Percentiles rank a stretch among this genome's conserved stretches.
Conservation (phyloP, 2,113 vertebrate genomes). For the Greenwoodochromis staneri region DNA sequence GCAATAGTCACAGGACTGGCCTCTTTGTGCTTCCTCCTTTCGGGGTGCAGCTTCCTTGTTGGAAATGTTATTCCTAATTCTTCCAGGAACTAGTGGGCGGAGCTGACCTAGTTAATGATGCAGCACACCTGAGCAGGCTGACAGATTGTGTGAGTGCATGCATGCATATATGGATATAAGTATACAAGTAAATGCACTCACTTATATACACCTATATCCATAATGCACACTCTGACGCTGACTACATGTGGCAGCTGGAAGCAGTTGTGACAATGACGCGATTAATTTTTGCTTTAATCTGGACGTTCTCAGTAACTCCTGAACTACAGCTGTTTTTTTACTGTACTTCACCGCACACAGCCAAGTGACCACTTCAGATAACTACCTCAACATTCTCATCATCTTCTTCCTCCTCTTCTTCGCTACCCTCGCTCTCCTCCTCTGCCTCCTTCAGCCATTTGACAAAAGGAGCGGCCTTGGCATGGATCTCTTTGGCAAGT, state of each 20-base stretch:
- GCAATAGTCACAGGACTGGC: neutral
- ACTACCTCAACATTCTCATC: conserved; percentile 88
- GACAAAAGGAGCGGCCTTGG: conserved; percentile 94
- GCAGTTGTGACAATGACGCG: fast-evolving
- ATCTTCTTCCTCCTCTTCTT: conserved; percentile 79
- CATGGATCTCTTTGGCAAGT: conserved; percentile 97
- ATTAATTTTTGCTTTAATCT: fast-evolving
- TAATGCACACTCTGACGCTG: neutral
- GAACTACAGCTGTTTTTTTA: neutral
- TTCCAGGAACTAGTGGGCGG: neutral
- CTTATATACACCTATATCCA: neutral
- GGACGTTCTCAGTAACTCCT: neutral
- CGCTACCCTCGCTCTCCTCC: conserved; percentile 92
- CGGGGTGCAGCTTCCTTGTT: neutral
- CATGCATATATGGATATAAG: neutral
- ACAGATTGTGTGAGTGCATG: neutral
- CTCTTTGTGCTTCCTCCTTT: neutral
- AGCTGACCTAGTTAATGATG: neutral
- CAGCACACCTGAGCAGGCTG: neutral
- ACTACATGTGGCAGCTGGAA: neutral
- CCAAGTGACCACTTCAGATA: neutral
- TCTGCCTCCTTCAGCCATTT: conserved; percentile 98
- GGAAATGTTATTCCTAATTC: neutral
- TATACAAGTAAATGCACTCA: neutral
- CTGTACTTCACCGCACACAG: neutral